These are phyloP conservation scores for Montifringilla adamsi DNA, from an alignment of 2,113 vertebrate species.

Conservation along the genomic window DNA sequence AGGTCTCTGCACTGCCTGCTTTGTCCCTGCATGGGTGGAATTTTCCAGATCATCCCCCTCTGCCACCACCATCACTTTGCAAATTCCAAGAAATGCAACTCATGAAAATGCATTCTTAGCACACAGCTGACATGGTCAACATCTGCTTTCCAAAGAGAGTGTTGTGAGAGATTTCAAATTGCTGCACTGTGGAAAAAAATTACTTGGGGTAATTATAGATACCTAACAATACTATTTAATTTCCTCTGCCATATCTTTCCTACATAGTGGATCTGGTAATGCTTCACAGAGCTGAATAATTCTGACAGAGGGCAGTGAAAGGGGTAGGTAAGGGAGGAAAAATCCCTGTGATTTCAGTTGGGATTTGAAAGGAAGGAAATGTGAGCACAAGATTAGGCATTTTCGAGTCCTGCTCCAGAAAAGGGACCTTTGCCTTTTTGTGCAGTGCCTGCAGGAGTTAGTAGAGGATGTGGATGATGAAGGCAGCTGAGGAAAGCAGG, in stretches of 20 bases:
- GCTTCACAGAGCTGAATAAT: constrained; percentile 27
- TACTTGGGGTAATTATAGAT: constrained; percentile 49
- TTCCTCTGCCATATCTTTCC: constrained; percentile 41
- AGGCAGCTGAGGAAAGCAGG: neutral
- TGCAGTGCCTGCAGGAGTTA: neutral
- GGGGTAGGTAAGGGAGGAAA: neutral
- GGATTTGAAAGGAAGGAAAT: neutral
- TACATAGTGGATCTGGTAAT: neutral
- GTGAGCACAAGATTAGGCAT: neutral
- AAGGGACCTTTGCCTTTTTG: neutral
- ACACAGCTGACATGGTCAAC: constrained; percentile 67
- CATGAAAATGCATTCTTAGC: constrained; percentile 66
- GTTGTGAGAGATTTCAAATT: constrained; percentile 57
- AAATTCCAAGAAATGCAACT: constrained; percentile 37
- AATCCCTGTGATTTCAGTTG: neutral
- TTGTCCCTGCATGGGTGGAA: neutral
- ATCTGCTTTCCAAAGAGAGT: constrained; percentile 63
- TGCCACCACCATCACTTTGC: neutral
- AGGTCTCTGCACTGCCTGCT: neutral
- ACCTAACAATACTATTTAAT: constrained; percentile 63
- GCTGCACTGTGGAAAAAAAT: constrained; percentile 50
- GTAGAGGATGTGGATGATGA: neutral
- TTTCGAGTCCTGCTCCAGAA: neutral
- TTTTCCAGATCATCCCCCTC: constrained; percentile 35
- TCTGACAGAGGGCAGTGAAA: neutral